A percentile compares a stretch with the other conserved stretches of the same genome.
phyloP scores from a whole-genome alignment of 1,140 invertebrate species.

The Steinernema feltiae region DNA sequence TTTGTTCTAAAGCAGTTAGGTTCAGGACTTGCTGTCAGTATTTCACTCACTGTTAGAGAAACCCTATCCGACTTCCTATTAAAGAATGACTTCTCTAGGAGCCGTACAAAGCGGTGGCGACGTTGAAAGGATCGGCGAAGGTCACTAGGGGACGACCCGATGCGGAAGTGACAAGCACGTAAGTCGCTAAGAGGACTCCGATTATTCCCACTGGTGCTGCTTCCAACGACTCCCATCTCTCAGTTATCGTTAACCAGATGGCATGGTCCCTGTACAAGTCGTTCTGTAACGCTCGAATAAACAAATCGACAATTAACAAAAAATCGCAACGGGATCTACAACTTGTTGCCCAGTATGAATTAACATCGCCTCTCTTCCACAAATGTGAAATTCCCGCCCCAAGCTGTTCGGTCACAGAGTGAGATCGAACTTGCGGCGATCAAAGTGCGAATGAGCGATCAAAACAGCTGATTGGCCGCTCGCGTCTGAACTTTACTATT shows the following conservation, averaged over 20 bases:
- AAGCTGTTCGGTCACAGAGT: no score
- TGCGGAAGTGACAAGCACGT: background rate
- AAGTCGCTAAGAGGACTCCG: background rate
- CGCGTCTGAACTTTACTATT: background rate
- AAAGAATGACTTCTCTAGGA: background rate
- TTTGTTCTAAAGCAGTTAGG: slow-evolving; percentile 19
- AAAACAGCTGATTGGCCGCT: background rate
- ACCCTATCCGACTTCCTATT: background rate
- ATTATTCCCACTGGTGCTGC: background rate
- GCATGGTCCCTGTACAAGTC: no score
- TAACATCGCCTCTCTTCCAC: no score
- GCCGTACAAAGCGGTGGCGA: background rate
- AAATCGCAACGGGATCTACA: no score
- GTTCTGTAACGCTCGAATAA: no score
- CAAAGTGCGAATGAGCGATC: background rate
- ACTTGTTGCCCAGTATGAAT: no score
- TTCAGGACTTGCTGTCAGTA: no score
- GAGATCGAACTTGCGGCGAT: no score
- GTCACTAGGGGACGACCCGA: background rate
- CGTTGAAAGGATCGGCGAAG: background rate
- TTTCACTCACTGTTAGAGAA: background rate
- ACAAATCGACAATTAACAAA: no score
- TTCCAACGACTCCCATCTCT: background rate
- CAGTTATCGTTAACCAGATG: background rate
- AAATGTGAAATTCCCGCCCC: no score